Conservation (phyloP, 1,140 invertebrate genomes). For the Drosophila bocki region DNA sequence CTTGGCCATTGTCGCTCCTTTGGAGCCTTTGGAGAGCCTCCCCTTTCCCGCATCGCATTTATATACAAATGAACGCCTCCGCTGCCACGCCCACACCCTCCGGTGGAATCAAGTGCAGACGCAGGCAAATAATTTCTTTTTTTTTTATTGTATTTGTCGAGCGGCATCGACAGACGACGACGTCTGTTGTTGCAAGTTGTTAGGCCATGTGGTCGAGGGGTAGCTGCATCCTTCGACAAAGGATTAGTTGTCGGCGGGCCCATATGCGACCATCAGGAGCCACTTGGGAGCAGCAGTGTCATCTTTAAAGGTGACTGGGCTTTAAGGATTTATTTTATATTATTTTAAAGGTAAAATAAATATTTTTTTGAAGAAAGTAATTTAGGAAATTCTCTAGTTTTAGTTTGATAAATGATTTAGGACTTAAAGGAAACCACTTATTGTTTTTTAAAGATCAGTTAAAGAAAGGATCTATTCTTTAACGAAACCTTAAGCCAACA, state of each 20-base stretch:
- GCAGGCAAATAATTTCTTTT: constrained; percentile 76
- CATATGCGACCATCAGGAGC: constrained; percentile 48
- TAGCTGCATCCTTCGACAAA: constrained; percentile 30
- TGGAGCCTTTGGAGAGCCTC: constrained; percentile 40
- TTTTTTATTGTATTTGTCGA: constrained; percentile 58
- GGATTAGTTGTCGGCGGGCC: constrained; percentile 40
- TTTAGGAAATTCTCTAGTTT: too few relatives aligned
- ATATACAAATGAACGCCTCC: constrained; percentile 83
- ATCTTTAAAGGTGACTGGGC: constrained; percentile 25
- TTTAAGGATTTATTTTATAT: not conserved
- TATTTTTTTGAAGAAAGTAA: not conserved
- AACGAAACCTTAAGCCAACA: not conserved
- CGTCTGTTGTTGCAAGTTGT: constrained; percentile 72
- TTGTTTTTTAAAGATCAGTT: not conserved
- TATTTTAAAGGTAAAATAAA: not conserved
- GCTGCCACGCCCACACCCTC: constrained; percentile 59
- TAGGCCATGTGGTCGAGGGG: constrained; percentile 50
- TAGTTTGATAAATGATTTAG: not conserved
- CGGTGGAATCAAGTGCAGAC: constrained; percentile 69
- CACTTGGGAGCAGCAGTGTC: constrained; percentile 20
- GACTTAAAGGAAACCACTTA: too few relatives aligned
- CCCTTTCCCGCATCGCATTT: constrained; percentile 35
- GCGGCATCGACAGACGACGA: constrained; percentile 68
- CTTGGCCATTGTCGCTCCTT: constrained; percentile 79
- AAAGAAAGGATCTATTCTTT: not conserved